These are phyloP conservation scores for Erpobdella octoculata DNA, from an alignment of 2,888 invertebrate genomes.

Conservation along the genomic window DNA sequence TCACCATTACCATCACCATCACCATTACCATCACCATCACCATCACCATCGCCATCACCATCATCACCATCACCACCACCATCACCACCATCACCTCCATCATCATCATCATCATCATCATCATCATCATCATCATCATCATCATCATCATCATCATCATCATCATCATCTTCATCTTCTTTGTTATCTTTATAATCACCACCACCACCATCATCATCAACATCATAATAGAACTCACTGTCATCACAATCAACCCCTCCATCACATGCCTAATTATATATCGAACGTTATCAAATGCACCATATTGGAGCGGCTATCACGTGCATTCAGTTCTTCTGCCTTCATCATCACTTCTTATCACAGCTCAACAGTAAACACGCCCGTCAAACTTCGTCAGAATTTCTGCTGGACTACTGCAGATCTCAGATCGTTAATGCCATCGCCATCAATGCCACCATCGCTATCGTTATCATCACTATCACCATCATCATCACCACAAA, in stretches of 20 bases:
- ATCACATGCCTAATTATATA: too few relatives aligned
- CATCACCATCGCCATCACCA: neutral
- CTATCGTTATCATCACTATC: neutral
- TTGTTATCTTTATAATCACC: neutral
- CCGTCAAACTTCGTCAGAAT: too few relatives aligned
- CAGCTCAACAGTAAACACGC: too few relatives aligned
- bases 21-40: neutral
- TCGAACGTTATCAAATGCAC: too few relatives aligned
- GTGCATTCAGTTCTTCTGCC: too few relatives aligned
- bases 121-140: conserved; percentile 7
- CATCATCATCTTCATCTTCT: conserved; percentile 8
- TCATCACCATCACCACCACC: neutral
- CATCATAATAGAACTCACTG: too few relatives aligned
- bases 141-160: conserved; percentile 3
- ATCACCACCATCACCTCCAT: neutral
- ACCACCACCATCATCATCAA: neutral
- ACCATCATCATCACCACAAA: conserved; percentile 2
- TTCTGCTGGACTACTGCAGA: too few relatives aligned
- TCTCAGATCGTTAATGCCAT: too few relatives aligned
- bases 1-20: neutral
- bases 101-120: neutral
- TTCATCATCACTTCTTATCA: too few relatives aligned
- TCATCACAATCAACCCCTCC: too few relatives aligned
- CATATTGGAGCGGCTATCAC: too few relatives aligned
- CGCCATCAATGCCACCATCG: neutral